Evolutionary conservation across 2,888 invertebrate genomes (phyloP), one percentile per base, ranked within the genome.

Genomic region (Pyrgus malvae): DNA sequence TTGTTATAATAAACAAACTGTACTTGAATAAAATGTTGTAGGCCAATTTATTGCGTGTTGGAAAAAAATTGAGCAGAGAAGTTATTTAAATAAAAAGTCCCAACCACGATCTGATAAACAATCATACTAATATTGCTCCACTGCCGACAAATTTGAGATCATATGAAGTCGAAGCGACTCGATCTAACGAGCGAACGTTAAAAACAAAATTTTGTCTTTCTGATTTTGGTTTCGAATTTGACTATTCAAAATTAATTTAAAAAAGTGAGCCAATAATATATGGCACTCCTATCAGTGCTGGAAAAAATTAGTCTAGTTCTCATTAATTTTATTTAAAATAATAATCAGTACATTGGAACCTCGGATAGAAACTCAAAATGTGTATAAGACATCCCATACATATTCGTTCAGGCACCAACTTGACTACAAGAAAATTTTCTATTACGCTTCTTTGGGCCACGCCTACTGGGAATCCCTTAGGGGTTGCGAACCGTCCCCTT

Each of bases 331-430:
- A 76, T 72, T 35, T 48, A 76, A 76, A 78, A 73, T 77, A 75
- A 80, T 80, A 87, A 88, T 90, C 90, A 90, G 90, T 90, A 84
- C 90, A 76, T 84, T 85, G 88, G 85, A 86, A 78, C 83, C 84
- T 23, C 23, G 23, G 72, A 74, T 69, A 74, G 77, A 38, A 53
- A 5, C 27, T 29, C 38, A 38, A 70, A 76, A 69, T 72, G 69
- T 71, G 74, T 68, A 64, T 45, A 65, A 23, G 63, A 61, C 61
- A 73, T 72, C 70, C 71, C 33, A 14, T 33, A 23, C 44, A 41
- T 23, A 17, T 71, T 73, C 88, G 67, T 69, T 79, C 89, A 89
- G 89, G 88, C 89, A 86, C 89, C 89, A 88, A 83, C 89, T 78
- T 79, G 76, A 82, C 87, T 89, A 84, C 76, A 70, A 74, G 71